Conservation (phyloP, 1,140 invertebrate genomes). For the Sogatella furcifera region DNA sequence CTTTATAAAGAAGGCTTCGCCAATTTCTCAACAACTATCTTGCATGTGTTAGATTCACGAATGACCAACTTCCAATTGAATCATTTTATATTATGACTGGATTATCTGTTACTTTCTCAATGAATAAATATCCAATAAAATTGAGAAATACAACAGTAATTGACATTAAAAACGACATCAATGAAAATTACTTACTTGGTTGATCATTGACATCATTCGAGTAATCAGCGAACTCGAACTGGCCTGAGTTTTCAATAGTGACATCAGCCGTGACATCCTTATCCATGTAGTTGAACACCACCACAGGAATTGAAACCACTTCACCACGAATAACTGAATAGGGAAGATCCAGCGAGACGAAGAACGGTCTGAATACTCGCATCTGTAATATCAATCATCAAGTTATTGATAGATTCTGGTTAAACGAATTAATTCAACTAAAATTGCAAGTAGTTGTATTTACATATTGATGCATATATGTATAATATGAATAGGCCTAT, state of each 20-base stretch:
- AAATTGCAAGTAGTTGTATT: too few relatives aligned
- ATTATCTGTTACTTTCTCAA: too few relatives aligned
- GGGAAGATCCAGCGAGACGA: conserved; percentile 75
- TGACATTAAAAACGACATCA: background rate
- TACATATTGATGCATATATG: too few relatives aligned
- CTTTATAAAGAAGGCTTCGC: too few relatives aligned
- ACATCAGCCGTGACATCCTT: conserved; percentile 70
- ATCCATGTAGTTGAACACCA: conserved; percentile 85
- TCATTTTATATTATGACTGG: too few relatives aligned
- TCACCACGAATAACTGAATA: conserved; percentile 86
- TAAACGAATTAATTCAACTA: too few relatives aligned
- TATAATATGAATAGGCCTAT: too few relatives aligned
- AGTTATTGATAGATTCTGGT: too few relatives aligned
- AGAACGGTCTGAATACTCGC: conserved; percentile 79
- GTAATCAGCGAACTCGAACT: conserved; percentile 71
- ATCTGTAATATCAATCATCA: conserved; percentile 44
- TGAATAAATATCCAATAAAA: too few relatives aligned
- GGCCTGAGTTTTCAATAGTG: conserved; percentile 68
- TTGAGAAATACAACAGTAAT: background rate
- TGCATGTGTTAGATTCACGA: too few relatives aligned
- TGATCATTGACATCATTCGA: conserved; percentile 52
- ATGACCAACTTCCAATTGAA: too few relatives aligned
- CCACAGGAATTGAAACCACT: conserved; percentile 76
- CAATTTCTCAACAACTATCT: too few relatives aligned
- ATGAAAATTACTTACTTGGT: conserved; percentile 37